Conservation (phyloP, 2,888 invertebrate species). For the Uloborus plumipes region DNA sequence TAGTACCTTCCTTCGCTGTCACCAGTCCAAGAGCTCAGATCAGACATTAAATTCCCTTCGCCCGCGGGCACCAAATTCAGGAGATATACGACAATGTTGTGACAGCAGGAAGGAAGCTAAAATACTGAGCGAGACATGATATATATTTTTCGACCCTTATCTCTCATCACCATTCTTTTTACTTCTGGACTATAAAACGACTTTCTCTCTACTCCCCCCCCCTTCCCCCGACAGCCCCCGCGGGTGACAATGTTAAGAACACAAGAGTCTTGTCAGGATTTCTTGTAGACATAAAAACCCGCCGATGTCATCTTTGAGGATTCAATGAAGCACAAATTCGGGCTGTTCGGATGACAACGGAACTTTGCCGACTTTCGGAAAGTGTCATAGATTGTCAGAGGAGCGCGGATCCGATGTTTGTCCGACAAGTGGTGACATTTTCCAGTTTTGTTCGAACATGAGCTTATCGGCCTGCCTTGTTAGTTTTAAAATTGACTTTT, state of each 20-base stretch:
- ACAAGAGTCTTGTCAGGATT: neutral
- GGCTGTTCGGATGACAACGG: conserved; percentile 2
- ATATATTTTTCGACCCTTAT: conserved; percentile 32
- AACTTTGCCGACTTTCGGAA: too few species aligned
- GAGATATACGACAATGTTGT: conserved; percentile 61
- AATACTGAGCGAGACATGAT: conserved; percentile 31
- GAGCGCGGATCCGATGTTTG: neutral
- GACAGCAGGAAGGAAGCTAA: conserved; percentile 46
- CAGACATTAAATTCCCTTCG: conserved; percentile 17
- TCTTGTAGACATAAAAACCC: conserved; percentile 18
- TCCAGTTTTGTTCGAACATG: neutral
- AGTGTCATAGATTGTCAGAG: neutral
- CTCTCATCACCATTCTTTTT: conserved; percentile 7
- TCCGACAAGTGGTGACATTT: conserved; percentile 6
- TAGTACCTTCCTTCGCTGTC: conserved; percentile 15
- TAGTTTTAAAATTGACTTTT: too few species aligned
- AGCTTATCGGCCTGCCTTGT: too few species aligned
- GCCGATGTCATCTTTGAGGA: conserved; percentile 49
- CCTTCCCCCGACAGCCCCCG: neutral
- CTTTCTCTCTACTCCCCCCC: too few species aligned
- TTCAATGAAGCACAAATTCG: conserved; percentile 50
- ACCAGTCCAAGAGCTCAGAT: conserved; percentile 39
- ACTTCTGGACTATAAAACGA: conserved; percentile 2
- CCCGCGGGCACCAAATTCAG: conserved; percentile 20
- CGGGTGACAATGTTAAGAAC: conserved; percentile 39